phyloP scores from a whole-genome alignment of 1,140 invertebrate genomes.

The Protaetia brevitarsis region DNA sequence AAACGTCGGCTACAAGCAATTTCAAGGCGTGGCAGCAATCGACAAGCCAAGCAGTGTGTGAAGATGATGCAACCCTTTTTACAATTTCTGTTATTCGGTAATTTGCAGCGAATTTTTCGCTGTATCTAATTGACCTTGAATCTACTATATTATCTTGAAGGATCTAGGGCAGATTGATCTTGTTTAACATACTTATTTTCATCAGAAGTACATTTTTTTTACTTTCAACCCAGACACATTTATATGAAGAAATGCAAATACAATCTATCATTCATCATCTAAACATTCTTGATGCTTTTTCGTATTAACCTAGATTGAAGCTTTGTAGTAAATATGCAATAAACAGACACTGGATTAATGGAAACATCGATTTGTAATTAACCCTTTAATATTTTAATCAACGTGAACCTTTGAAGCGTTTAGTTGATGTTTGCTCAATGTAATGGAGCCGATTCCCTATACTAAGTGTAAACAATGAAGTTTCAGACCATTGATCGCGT shows the following conservation, averaged over 20 bases:
- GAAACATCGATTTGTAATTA: constrained; percentile 31
- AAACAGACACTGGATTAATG: constrained; percentile 21
- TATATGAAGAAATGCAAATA: too few species aligned
- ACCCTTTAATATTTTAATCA: constrained; percentile 33
- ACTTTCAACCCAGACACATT: too few species aligned
- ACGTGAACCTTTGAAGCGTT: constrained; percentile 31
- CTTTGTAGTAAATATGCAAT: constrained; percentile 14
- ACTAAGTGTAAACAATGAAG: constrained; percentile 18
- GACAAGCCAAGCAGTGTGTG: not conserved
- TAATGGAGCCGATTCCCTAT: constrained; percentile 27
- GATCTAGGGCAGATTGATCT: too few species aligned
- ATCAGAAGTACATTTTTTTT: too few species aligned
- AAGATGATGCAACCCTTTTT: not conserved
- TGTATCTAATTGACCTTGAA: too few species aligned
- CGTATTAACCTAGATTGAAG: not conserved
- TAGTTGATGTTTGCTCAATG: constrained; percentile 31
- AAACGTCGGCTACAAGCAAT: too few species aligned
- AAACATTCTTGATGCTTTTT: too few species aligned
- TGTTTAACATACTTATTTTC: too few species aligned
- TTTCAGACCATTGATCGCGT: constrained; percentile 1
- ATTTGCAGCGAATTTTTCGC: not conserved
- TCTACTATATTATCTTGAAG: too few species aligned
- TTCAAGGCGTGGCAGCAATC: too few species aligned
- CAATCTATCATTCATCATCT: too few species aligned
- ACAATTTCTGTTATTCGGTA: not conserved